Evolutionary conservation across 2,113 vertebrate genomes (phyloP).

Genomic region (Uria lomvia): DNA sequence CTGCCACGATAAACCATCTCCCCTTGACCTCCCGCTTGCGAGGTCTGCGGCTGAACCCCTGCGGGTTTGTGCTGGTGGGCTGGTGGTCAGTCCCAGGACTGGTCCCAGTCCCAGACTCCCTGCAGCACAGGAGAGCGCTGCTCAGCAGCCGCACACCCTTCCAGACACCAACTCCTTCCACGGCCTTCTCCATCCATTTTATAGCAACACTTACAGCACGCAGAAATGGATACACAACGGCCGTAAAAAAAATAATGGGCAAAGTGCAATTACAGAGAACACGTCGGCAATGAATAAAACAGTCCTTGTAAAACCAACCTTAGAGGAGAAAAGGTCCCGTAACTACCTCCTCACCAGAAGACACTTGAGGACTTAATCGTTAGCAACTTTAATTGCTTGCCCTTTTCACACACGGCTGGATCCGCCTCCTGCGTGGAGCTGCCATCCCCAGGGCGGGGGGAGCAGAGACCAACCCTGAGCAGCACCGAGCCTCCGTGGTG

Average conservation of each 20-base stretch:
- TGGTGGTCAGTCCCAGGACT: not conserved
- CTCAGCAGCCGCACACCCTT: rapidly evolving
- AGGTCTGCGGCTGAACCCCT: not conserved
- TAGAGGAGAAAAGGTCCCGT: not conserved
- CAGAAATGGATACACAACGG: not conserved
- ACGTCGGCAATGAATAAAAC: not conserved
- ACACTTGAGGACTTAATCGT: not conserved
- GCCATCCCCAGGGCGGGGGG: not conserved
- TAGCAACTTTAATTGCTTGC: not conserved
- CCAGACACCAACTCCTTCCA: not conserved
- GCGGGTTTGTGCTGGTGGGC: not conserved
- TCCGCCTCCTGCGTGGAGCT: not conserved
- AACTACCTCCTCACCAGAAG: not conserved
- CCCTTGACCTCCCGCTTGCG: rapidly evolving
- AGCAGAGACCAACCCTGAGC: not conserved
- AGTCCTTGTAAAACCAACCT: not conserved
- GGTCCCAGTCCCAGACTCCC: not conserved
- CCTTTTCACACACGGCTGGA: not conserved
- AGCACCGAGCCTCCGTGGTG: not conserved
- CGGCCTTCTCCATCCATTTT: not conserved
- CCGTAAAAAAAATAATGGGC: not conserved
- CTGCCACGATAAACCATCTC: not conserved
- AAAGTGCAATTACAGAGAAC: not conserved
- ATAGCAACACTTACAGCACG: not conserved
- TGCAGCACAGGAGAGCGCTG: not conserved